phyloP scores from a whole-genome alignment of 2,113 vertebrate genomes.

The Macrotis lagotis region DNA sequence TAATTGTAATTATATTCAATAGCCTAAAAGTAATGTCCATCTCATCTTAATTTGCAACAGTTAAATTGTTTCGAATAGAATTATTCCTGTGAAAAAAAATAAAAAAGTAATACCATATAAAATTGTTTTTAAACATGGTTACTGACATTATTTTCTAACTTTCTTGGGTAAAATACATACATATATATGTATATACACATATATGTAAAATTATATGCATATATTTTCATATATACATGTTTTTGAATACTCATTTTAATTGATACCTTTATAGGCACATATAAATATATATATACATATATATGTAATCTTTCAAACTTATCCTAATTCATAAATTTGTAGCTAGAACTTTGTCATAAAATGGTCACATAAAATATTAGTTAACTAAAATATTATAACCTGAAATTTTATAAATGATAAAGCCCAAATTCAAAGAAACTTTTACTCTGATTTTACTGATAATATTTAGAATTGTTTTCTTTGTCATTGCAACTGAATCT shows the following conservation, averaged over 20 bases:
- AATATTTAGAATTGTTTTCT: background rate
- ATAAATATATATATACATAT: background rate
- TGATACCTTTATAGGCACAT: too few relatives aligned
- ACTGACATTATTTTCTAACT: background rate
- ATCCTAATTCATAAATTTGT: background rate
- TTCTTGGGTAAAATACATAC: background rate
- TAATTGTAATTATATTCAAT: background rate
- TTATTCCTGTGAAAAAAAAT: background rate
- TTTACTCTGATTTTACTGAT: background rate
- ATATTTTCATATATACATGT: too few relatives aligned
- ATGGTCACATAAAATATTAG: background rate
- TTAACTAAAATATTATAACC: background rate
- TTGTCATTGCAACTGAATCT: background rate
- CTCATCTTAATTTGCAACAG: background rate
- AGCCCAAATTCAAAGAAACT: background rate
- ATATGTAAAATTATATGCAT: too few relatives aligned
- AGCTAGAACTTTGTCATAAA: background rate
- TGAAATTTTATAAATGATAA: background rate
- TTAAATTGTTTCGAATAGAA: background rate
- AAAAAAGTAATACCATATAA: background rate
- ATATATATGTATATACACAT: background rate
- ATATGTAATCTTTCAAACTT: background rate
- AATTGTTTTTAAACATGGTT: background rate
- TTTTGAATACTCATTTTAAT: too few relatives aligned
- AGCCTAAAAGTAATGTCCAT: background rate